Conservation (phyloP, 92 coral and sea anemone genomes). For the Porites cylindrica region DNA sequence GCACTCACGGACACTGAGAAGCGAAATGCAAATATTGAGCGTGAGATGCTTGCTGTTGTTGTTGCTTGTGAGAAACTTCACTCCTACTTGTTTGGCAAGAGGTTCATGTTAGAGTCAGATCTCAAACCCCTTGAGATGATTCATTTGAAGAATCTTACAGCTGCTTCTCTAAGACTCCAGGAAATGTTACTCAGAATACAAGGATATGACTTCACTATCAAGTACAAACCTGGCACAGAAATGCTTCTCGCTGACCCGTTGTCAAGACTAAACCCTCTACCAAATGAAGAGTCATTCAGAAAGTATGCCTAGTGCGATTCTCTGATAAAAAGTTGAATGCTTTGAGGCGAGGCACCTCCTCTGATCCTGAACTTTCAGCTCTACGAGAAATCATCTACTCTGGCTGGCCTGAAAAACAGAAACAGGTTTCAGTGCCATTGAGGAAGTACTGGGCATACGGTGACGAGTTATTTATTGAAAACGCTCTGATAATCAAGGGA, state of each 20-base stretch:
- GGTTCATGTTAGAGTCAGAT: slow-evolving; percentile 8
- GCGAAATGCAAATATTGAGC: slow-evolving; percentile 52
- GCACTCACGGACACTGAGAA: slow-evolving; percentile 52
- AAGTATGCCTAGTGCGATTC: not conserved
- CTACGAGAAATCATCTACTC: slow-evolving; percentile 9
- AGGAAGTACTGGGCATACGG: not conserved
- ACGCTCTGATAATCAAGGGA: too few species aligned
- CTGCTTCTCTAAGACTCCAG: slow-evolving; percentile 27
- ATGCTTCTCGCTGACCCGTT: slow-evolving; percentile 12
- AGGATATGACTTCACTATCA: slow-evolving; percentile 10
- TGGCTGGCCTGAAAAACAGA: not conserved
- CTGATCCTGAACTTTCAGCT: slow-evolving; percentile 22
- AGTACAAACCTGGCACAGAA: slow-evolving; percentile 9
- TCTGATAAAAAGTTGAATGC: slow-evolving; percentile 12
- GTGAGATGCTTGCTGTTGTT: slow-evolving; percentile 53
- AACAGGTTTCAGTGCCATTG: not conserved
- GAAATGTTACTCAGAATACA: slow-evolving; percentile 50
- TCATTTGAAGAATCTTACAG: slow-evolving; percentile 40
- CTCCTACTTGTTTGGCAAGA: slow-evolving; percentile 20
- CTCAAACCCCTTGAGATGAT: slow-evolving; percentile 55
- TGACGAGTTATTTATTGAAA: too few species aligned
- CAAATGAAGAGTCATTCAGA: not conserved
- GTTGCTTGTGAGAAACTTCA: slow-evolving; percentile 53
- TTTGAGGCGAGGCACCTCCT: not conserved
- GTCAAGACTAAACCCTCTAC: slow-evolving; percentile 19